Base-by-base conservation (phyloP, 1,140 invertebrate genomes). In the Idris sp. region DNA sequence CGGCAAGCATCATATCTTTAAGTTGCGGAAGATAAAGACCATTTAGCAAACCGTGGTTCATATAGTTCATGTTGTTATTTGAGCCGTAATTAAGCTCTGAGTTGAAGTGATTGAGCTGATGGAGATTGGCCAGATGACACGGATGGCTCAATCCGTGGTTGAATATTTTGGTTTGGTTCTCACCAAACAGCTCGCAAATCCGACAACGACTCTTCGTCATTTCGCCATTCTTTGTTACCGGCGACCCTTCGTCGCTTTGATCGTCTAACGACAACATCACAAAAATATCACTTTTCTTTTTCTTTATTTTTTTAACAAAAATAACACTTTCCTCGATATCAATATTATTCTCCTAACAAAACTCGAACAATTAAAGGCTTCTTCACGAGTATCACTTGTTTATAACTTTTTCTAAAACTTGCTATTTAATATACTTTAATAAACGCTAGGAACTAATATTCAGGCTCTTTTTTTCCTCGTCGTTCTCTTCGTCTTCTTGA, bases 1-100 rank as follows among this genome's bases (percentile, higher is more conserved):
- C 88, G 53, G 88, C 86, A 49, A 90, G 77, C 88, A 90, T 89
- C 85, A 89, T 88, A 74, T 90, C 89, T 81, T 88, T 89, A 54
- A 90, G 82, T 62, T 89, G 88, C 13, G 88, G 87, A 59, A 89
- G 72, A 80, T 89, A 87, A 49, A 83, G 74, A 14, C 82, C 82
- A 48, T 84, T 83, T 51, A 82, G 68, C 48, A 84, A 74, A 14
- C 82, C 81, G 58, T 84, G 81, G 71, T 84, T 84, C 76, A 79
- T 74, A 59, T 85, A 85, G 62, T 83, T 83, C 78, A 84, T 80
- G 74, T 72, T 84, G 35, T 78, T 74, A 51, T 79, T 85, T 68
- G 76, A 79, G 76, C 61, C 81, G 59, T 77, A 85, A 81, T 79
- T 81, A 11, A 85, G 64, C 9, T 84, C 84, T 10, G 87, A 43